phyloP scores from a whole-genome alignment of 2,113 vertebrate species.

The Hippocampus barbouri region DNA sequence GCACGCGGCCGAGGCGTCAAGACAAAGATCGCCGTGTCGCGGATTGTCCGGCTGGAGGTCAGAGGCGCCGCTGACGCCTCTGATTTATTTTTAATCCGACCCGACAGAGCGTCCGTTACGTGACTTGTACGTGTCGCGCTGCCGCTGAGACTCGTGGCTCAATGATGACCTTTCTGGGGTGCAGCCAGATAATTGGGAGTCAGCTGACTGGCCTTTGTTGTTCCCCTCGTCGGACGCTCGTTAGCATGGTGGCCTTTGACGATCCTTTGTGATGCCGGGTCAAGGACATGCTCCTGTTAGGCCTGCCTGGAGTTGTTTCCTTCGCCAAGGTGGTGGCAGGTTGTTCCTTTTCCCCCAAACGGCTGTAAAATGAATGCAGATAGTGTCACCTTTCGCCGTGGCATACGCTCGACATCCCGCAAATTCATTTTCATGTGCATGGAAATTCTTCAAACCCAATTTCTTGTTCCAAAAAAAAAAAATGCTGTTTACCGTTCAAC shows the following conservation, averaged over 20 bases:
- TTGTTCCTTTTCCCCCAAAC: not conserved
- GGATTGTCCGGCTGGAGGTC: conserved; percentile 45
- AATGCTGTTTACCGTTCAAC: not conserved
- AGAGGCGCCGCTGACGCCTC: conserved; percentile 62
- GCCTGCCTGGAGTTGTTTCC: not conserved
- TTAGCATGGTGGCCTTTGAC: not conserved
- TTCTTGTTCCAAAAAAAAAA: not conserved
- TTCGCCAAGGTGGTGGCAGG: too few species aligned
- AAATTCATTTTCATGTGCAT: not conserved
- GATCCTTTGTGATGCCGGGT: not conserved
- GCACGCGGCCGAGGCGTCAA: conserved; percentile 15
- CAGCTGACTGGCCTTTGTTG: conserved; percentile 50
- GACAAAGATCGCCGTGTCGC: conserved; percentile 35
- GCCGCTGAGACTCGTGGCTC: conserved; percentile 22
- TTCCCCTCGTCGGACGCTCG: conserved; percentile 26
- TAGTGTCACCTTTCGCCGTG: not conserved
- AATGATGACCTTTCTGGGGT: conserved; percentile 62
- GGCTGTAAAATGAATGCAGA: not conserved
- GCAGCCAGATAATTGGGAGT: conserved; percentile 46
- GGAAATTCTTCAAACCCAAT: not conserved
- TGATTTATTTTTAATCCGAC: conserved; percentile 71
- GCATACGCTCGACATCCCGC: not conserved
- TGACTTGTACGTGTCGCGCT: conserved; percentile 51
- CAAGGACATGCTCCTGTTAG: not conserved
- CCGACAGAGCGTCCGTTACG: conserved; percentile 57